phyloP scores from a whole-genome alignment of 2,888 invertebrate genomes.

The Cerceris ruficornis region DNA sequence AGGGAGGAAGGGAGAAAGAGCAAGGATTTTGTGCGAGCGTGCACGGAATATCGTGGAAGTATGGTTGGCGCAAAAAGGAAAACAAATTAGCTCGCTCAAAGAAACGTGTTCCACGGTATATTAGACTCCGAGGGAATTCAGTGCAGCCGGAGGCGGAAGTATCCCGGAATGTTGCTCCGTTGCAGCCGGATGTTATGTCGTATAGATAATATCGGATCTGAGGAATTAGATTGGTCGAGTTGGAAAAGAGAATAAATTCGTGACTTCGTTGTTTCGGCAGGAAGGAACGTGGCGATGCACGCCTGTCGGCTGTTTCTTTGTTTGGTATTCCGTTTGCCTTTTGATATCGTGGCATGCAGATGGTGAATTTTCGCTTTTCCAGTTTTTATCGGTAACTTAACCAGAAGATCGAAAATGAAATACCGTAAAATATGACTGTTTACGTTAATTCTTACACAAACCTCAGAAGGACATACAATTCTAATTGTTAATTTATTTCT shows the following conservation, averaged over 20 bases:
- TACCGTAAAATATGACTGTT: too few relatives aligned
- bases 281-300: not conserved
- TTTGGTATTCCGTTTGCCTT: not conserved
- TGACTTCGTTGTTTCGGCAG: conserved; percentile 7
- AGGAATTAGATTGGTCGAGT: conserved; percentile 41
- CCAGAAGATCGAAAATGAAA: too few relatives aligned
- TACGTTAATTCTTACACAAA: too few relatives aligned
- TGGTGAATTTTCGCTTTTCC: too few relatives aligned
- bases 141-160: conserved; percentile 17
- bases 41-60: conserved; percentile 49
- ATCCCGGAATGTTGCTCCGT: conserved; percentile 26
- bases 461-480: too few relatives aligned
- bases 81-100: conserved; percentile 59
- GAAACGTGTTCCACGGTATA: conserved; percentile 59
- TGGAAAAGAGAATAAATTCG: conserved; percentile 34
- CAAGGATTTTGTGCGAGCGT: conserved; percentile 47
- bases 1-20: conserved; percentile 23
- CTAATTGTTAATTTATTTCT: too few relatives aligned
- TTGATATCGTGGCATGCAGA: not conserved
- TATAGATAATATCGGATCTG: conserved; percentile 43
- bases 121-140: conserved; percentile 44
- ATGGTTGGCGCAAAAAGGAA: conserved; percentile 49
- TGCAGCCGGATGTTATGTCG: conserved; percentile 44
- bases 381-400: too few relatives aligned
- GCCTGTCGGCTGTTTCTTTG: not conserved